Evolutionary conservation across 2,113 vertebrate genomes (phyloP).

Genomic region (Etia nguti): DNA sequence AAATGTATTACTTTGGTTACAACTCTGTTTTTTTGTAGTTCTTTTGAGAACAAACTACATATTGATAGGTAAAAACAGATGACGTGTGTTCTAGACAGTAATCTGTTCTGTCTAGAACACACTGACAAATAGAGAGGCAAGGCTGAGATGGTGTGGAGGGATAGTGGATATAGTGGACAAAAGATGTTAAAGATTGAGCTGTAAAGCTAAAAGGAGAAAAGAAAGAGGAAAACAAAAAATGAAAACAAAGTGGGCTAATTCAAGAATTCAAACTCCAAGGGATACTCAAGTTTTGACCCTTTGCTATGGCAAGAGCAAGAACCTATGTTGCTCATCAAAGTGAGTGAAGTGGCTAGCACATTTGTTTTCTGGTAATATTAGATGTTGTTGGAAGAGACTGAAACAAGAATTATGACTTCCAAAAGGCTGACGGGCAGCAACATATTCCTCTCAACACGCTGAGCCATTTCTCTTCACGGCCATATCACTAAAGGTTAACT

Average conservation of each 20-base stretch:
- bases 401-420: neutral
- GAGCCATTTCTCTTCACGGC: neutral
- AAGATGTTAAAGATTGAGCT: neutral
- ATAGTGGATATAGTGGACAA: too few species aligned
- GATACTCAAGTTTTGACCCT: neutral
- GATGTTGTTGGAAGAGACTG: neutral
- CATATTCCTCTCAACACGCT: neutral
- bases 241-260: neutral
- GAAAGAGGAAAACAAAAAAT: neutral
- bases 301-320: neutral
- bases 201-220: neutral
- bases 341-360: neutral
- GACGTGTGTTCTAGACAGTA: neutral
- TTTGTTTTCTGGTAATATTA: neutral
- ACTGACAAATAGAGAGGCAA: neutral
- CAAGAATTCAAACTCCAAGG: neutral
- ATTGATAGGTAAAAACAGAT: neutral
- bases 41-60: neutral
- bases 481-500: neutral
- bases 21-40: neutral
- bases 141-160: neutral
- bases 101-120: too few species aligned
- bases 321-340: neutral
- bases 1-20: neutral
- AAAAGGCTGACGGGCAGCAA: neutral